Evolutionary conservation across 2,113 vertebrate species (phyloP), one percentile per base, ranked within the genome.

Genomic region (Bos taurus): DNA sequence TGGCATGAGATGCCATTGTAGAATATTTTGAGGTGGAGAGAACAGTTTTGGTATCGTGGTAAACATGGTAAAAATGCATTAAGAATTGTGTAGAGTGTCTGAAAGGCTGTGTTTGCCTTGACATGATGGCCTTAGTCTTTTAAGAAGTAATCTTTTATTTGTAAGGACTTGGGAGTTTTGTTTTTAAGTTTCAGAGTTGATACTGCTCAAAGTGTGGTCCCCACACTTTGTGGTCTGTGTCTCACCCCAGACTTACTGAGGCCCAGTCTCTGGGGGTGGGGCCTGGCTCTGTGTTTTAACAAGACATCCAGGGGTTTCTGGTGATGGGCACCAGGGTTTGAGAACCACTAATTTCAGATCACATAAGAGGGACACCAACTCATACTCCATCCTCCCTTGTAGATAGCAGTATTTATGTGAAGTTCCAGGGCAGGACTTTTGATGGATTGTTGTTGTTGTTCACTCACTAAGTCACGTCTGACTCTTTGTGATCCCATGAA

Each of bases 101-200:
- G 30, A 91, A 91, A 87, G 71, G 57, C 33, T 96, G 16, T 36
- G 33, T 78, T 93, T 94, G 82, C 36, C 46, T 21, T 71, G 43
- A 60, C 21, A 62, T 95, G 50, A 77, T 82, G 13, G 60, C 46
- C 12, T 90, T 90, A 86, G 9, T 82, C 57, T 93, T 96, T 92
- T 28, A 95, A 94, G 28, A 97, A 95, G 62, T 80, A 83, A 64
- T 40, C 12, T 8, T 93, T 86, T 88, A 84, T 82, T 97, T 91
- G 94, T 71, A 95, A 96, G 11, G 33, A 78, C n/a, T 46, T 91
- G 11, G 81, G 28, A 36, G 15, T 92, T 95, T 88, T 96, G 33
- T 62, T 74, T 71, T 90, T 88, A 52, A 91, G 19, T 93, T 91
- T 87, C 57, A 84, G 89, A 71, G 52, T 62, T 33, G 26, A 56